phyloP scores from a whole-genome alignment of 2,888 invertebrate genomes.

The Esperia sulphurella region DNA sequence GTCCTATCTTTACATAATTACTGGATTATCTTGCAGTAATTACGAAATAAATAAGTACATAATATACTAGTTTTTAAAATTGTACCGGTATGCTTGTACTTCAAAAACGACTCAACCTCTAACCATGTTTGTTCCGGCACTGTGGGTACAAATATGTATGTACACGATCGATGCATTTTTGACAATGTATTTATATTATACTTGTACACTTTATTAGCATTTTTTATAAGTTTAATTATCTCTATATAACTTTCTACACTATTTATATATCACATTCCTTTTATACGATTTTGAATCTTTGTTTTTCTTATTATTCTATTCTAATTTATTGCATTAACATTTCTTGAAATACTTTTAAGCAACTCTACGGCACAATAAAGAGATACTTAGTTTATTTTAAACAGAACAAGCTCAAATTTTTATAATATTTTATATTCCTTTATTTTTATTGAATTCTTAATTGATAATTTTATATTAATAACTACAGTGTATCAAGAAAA shows the following conservation, averaged over 20 bases:
- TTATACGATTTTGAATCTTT: too few relatives aligned
- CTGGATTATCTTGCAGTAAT: too few relatives aligned
- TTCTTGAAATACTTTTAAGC: neutral
- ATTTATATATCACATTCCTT: too few relatives aligned
- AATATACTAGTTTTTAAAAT: too few relatives aligned
- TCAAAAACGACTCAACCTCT: neutral
- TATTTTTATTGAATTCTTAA: neutral
- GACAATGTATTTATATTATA: neutral
- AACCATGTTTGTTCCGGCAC: neutral
- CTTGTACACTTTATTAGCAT: neutral
- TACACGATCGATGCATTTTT: conserved; percentile 1
- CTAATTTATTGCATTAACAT: too few relatives aligned
- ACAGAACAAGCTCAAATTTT: neutral
- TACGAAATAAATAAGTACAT: too few relatives aligned
- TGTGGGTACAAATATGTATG: neutral
- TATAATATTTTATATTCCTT: neutral
- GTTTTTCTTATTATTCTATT: too few relatives aligned
- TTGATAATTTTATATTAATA: neutral
- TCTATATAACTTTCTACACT: too few relatives aligned
- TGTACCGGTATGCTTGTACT: too few relatives aligned
- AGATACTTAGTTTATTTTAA: neutral
- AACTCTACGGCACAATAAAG: neutral
- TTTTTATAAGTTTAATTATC: too few relatives aligned
- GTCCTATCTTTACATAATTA: too few relatives aligned
- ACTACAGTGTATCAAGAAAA: neutral